A percentile compares a stretch with the other conserved stretches of the same genome.
These are phyloP conservation scores for Drosophila jambulina DNA, from an alignment of 1,140 invertebrate species.

Conservation along the genomic window DNA sequence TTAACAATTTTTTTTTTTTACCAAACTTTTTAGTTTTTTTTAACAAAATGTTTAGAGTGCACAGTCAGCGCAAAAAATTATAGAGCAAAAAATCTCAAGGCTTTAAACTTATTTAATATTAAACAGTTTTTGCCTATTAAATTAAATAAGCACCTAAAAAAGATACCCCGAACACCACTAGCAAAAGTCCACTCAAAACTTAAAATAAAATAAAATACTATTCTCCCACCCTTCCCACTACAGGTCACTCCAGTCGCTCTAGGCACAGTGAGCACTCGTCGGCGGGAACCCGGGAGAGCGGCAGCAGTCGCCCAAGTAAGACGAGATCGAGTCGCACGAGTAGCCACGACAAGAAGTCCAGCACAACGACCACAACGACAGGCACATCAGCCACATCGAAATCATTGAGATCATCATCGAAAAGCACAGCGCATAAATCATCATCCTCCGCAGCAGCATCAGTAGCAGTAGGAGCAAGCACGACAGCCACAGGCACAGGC, in stretches of 20 bases:
- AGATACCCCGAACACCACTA: not conserved
- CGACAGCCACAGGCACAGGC: slow-evolving; percentile 20
- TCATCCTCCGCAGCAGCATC: slow-evolving; percentile 40
- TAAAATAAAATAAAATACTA: not conserved
- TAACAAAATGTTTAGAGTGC: not conserved
- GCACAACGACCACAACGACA: slow-evolving; percentile 45
- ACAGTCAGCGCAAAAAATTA: not conserved
- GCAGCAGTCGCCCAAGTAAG: slow-evolving; percentile 60
- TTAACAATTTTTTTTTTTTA: no score
- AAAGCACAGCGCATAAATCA: slow-evolving; percentile 57
- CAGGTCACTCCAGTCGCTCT: slow-evolving; percentile 84
- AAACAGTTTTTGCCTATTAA: no score
- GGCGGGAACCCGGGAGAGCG: slow-evolving; percentile 41
- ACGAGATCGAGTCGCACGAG: slow-evolving; percentile 55
- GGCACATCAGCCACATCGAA: slow-evolving; percentile 33
- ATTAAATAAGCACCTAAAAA: not conserved
- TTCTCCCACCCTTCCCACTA: not conserved
- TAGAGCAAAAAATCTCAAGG: not conserved
- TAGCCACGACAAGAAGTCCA: slow-evolving; percentile 68
- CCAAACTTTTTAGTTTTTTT: no score
- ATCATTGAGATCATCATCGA: slow-evolving; percentile 54
- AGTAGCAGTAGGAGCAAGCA: slow-evolving; percentile 28
- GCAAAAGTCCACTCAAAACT: slow-evolving; percentile 11
- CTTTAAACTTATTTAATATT: not conserved
- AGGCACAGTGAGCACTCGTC: slow-evolving; percentile 65